Conservation (phyloP, 2,797 vertebrate species). For the Onychomys leucogaster region DNA sequence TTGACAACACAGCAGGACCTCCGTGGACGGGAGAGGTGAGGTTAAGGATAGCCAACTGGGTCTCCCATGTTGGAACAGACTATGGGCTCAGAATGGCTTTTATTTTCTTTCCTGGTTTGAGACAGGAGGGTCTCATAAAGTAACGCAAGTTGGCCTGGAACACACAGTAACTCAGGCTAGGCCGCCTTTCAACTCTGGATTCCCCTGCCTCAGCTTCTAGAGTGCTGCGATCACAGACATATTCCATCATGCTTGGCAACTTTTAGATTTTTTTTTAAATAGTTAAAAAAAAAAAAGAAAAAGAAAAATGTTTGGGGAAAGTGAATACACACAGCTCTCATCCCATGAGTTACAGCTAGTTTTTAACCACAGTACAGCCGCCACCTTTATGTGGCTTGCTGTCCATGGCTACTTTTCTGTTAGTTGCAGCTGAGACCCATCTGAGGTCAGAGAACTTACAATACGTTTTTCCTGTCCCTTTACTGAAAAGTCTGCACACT, state of each 20-base stretch:
- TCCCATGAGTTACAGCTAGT: not conserved
- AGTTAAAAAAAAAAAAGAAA: not conserved
- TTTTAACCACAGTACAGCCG: not conserved
- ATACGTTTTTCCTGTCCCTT: not conserved
- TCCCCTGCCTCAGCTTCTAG: not conserved
- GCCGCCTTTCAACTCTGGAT: not conserved
- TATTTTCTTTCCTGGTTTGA: not conserved
- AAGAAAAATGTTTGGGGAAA: not conserved
- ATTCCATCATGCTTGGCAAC: not conserved
- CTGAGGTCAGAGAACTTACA: not conserved
- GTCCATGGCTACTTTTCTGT: not conserved
- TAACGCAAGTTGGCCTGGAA: not conserved
- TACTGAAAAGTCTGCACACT: not conserved
- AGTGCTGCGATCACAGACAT: not conserved
- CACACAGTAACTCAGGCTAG: not conserved
- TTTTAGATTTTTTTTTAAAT: not conserved
- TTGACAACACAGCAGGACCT: not conserved
- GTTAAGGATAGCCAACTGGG: not conserved
- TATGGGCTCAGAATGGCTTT: not conserved
- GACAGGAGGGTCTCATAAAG: not conserved
- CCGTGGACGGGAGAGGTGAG: rapidly evolving
- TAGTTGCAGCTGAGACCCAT: not conserved
- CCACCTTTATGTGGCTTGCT: not conserved
- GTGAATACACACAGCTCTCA: not conserved
- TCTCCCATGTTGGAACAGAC: not conserved